These are phyloP conservation scores for Oncorhynchus tshawytscha DNA, from an alignment of 2,113 vertebrate genomes.

Conservation along the genomic window DNA sequence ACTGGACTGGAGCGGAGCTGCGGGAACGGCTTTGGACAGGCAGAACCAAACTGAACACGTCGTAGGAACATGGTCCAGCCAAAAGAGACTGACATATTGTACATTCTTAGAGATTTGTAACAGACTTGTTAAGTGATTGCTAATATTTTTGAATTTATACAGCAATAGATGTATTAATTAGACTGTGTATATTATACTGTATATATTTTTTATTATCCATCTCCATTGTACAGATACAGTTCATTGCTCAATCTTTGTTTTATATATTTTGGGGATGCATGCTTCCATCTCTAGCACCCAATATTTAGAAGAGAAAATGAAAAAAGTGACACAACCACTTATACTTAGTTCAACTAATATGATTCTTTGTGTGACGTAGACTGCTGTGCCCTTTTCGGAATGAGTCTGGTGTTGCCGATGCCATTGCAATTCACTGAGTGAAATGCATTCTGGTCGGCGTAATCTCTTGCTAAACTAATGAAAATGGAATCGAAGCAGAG, in stretches of 20 bases:
- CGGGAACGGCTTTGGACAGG: conserved; percentile 44
- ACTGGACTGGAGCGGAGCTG: conserved; percentile 54
- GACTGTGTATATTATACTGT: conserved; percentile 63
- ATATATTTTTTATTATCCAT: conserved; percentile 55
- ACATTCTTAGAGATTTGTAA: conserved; percentile 32
- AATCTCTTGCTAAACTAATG: conserved; percentile 32
- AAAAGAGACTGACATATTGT: conserved; percentile 50
- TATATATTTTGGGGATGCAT: conserved; percentile 5
- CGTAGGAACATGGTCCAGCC: conserved; percentile 33
- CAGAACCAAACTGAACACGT: conserved; percentile 26
- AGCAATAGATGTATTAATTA: conserved; percentile 37
- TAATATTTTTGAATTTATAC: conserved; percentile 46
- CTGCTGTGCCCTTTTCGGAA: too few relatives aligned
- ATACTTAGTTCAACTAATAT: background rate
- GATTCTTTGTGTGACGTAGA: too few relatives aligned
- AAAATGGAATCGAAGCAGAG: conserved; percentile 14
- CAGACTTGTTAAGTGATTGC: conserved; percentile 42
- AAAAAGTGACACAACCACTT: background rate
- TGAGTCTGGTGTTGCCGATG: too few relatives aligned
- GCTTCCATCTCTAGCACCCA: conserved; percentile 6
- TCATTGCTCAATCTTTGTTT: conserved; percentile 30
- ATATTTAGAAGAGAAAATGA: conserved; percentile 27
- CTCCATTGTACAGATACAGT: conserved; percentile 45
- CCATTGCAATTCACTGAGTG: too few relatives aligned
- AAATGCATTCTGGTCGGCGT: too few relatives aligned